Evolutionary conservation across 1,140 invertebrate genomes (phyloP).

Genomic region (Dreissena rostriformis): DNA sequence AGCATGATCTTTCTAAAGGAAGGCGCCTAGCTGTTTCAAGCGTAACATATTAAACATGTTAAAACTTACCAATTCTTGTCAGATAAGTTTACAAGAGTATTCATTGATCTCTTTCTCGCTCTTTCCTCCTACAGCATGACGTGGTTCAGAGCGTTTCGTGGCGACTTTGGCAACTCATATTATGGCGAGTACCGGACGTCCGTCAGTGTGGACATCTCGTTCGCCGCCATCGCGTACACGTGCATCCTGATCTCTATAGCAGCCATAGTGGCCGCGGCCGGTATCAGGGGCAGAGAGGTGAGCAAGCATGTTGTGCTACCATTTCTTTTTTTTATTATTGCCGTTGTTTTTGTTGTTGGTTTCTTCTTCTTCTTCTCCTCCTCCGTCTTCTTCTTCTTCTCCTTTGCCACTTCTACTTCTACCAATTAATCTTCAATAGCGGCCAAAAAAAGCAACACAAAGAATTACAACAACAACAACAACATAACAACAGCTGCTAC

Average conservation of each 20-base stretch:
- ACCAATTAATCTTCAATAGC: too few species aligned
- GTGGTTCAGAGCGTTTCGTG: slow-evolving; percentile 75
- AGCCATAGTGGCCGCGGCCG: slow-evolving; percentile 71
- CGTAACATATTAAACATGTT: too few species aligned
- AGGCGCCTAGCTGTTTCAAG: too few species aligned
- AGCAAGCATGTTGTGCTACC: slow-evolving; percentile 1
- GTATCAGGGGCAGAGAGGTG: slow-evolving; percentile 74
- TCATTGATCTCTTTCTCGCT: too few species aligned
- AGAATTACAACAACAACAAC: too few species aligned
- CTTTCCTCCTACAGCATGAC: slow-evolving; percentile 63
- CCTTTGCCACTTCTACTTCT: too few species aligned
- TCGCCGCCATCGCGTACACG: slow-evolving; percentile 68
- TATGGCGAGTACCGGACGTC: slow-evolving; percentile 70
- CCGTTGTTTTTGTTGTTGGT: background rate
- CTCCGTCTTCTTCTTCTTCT: background rate
- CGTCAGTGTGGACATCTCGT: slow-evolving; percentile 69
- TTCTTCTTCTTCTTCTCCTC: background rate
- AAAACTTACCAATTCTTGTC: too few species aligned
- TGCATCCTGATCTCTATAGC: slow-evolving; percentile 71
- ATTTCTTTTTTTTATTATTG: background rate
- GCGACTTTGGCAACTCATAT: slow-evolving; percentile 67
- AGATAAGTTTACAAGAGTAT: too few species aligned
- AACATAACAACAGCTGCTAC: too few species aligned
- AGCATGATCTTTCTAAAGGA: too few species aligned
- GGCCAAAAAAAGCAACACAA: too few species aligned